A percentile compares a stretch with the other conserved stretches of the same genome.
Conservation (phyloP, 2,113 vertebrate species). For the Gobius niger region DNA sequence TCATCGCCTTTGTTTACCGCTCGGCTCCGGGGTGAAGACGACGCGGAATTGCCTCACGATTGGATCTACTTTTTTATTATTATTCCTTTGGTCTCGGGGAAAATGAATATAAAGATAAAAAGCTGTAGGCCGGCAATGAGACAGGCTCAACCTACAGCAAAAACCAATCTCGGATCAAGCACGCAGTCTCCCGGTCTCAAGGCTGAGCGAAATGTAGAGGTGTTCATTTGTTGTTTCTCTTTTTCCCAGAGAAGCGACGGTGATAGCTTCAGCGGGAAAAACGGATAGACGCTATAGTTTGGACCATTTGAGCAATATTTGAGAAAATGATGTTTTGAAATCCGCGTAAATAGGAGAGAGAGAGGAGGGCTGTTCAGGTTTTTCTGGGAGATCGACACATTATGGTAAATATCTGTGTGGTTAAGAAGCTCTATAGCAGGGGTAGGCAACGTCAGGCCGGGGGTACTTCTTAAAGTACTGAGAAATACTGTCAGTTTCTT, state of each 20-base stretch:
- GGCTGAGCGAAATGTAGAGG: slow-evolving; percentile 26
- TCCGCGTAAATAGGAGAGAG: neutral
- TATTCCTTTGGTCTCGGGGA: slow-evolving; percentile 8
- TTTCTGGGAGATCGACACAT: neutral
- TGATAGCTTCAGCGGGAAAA: slow-evolving; percentile 35
- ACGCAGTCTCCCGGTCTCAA: slow-evolving; percentile 40
- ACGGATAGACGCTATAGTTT: slow-evolving; percentile 15
- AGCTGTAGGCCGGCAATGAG: slow-evolving; percentile 46
- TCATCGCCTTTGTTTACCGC: slow-evolving; percentile 52
- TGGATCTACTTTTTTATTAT: slow-evolving; percentile 35
- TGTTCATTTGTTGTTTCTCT: slow-evolving; percentile 14
- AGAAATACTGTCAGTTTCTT: too few species aligned
- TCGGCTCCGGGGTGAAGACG: slow-evolving; percentile 39
- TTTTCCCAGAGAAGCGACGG: slow-evolving; percentile 31
- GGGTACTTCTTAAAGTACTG: too few species aligned
- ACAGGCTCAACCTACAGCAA: slow-evolving; percentile 35
- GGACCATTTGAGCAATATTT: neutral
- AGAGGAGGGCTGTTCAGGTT: neutral
- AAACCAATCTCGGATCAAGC: slow-evolving; percentile 61
- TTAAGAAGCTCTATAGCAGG: too few species aligned
- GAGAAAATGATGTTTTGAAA: slow-evolving; percentile 11
- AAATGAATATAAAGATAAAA: slow-evolving; percentile 60
- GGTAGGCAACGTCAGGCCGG: too few species aligned
- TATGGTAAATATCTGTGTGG: too few species aligned
- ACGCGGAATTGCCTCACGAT: slow-evolving; percentile 57